These are phyloP conservation scores for Hofmannophila pseudospretella DNA, from an alignment of 2,888 invertebrate genomes.

Conservation along the genomic window DNA sequence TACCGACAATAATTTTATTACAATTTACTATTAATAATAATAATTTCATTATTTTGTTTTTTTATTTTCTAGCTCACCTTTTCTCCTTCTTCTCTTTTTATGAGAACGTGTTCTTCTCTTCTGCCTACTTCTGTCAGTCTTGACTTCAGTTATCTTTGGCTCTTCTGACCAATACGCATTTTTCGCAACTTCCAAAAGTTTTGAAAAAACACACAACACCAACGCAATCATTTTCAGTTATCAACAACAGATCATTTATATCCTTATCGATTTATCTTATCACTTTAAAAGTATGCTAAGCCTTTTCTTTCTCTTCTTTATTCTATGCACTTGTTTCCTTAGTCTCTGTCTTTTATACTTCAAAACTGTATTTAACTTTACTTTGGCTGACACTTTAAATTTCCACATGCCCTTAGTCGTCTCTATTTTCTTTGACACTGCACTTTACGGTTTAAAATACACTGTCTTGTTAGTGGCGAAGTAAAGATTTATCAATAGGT, in stretches of 20 bases:
- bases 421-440: constrained; percentile 23
- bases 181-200: constrained; percentile 45
- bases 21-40: too few species aligned
- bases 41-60: too few species aligned
- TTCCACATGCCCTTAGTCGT: constrained; percentile 35
- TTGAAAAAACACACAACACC: constrained; percentile 50
- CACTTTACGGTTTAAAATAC: constrained; percentile 19
- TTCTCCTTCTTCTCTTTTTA: constrained; percentile 27
- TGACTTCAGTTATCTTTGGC: constrained; percentile 11
- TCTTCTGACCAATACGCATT: constrained; percentile 23
- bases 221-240: constrained; percentile 52
- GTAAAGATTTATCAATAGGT: constrained; percentile 39
- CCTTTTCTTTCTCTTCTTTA: constrained; percentile 42
- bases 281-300: constrained; percentile 20
- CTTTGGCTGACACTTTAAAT: constrained; percentile 20
- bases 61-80: constrained; percentile 22
- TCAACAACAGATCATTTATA: constrained; percentile 13
- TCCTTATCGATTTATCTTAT: constrained; percentile 22
- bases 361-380: constrained; percentile 17
- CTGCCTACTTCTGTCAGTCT: constrained; percentile 11
- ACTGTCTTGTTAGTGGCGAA: not conserved
- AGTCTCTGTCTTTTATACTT: constrained; percentile 19
- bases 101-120: constrained; percentile 20
- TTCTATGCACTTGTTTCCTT: constrained; percentile 24
- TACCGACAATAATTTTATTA: too few species aligned